These are phyloP conservation scores for Ciconia nigra DNA, from an alignment of 2,797 vertebrate species.

Conservation along the genomic window DNA sequence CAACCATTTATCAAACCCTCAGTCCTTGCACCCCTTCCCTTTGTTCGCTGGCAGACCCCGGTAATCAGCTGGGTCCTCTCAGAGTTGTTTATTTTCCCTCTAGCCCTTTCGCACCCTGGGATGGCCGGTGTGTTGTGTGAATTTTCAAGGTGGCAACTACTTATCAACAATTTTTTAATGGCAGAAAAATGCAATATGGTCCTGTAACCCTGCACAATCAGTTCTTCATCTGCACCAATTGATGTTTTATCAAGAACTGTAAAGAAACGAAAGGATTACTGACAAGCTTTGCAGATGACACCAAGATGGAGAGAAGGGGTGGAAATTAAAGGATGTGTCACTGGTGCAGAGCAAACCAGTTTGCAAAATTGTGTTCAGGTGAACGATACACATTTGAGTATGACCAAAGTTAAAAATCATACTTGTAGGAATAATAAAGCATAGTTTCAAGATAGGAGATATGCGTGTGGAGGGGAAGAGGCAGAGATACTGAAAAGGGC, in stretches of 20 bases:
- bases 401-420: not conserved
- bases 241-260: not conserved
- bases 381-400: not conserved
- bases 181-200: not conserved
- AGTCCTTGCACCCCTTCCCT: not conserved
- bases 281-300: not conserved
- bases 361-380: not conserved
- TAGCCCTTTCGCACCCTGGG: not conserved
- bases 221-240: not conserved
- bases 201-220: not conserved
- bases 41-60: not conserved
- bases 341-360: not conserved
- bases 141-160: not conserved
- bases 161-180: not conserved
- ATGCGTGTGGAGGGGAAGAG: not conserved
- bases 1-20: not conserved
- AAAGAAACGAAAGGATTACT: not conserved
- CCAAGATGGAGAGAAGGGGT: not conserved
- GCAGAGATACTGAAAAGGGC: not conserved
- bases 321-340: not conserved
- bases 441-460: not conserved
- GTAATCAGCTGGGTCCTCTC: not conserved
- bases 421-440: not conserved
- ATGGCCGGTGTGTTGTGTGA: accelerated
- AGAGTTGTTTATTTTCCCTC: not conserved